Evolutionary conservation across 2,113 vertebrate species (phyloP), one percentile per base, ranked within the genome.

Genomic region (Lasiurus cinereus): DNA sequence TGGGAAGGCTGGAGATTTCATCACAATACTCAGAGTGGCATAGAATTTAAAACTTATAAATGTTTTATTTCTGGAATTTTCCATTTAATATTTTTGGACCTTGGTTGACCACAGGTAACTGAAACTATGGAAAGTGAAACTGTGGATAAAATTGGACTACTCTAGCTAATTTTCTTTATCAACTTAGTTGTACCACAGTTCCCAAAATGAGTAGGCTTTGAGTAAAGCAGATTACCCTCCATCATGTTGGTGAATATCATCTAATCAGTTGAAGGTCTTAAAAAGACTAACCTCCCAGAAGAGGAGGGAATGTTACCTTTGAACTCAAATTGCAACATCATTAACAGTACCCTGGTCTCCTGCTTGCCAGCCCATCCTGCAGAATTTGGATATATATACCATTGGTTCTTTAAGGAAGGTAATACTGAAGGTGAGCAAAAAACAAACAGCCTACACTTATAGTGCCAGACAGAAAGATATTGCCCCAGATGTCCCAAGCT

Each of bases 241-340:
- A 15, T 22, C 6, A 27, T 14, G 43, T 31, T 43, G 50, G 56
- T 91, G 83, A 59, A 39, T 56, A 29, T 86, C 29, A 0, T 73
- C 46, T n/a, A 73, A 80, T 54, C 82, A 66, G 73, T 33, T 6
- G 74, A 91, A 56, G 36, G 12, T 3, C 7, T 72, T 6, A 5
- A 74, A 70, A 78, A 24, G 24, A 16, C 29, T 22, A 52, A 76
- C 19, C 29, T 70, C 33, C 43, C 13, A 12, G 5, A 22, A 16
- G 27, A 74, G 11, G 69, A 46, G 19, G 36, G 9, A 70, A 50
- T 21, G 59, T 10, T 24, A 36, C 19, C 64, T 50, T 46, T 50
- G 56, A 52, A 24, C 2, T 36, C 31, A 0, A 16, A 9, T 27
- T 19, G 21, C 24, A 69, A 43, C 15, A 0, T 18, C 19, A 0